A percentile compares a stretch with the other conserved stretches of the same genome.
These are phyloP conservation scores for Alexandromys oeconomus DNA, from an alignment of 2,797 vertebrate genomes.

Conservation along the genomic window DNA sequence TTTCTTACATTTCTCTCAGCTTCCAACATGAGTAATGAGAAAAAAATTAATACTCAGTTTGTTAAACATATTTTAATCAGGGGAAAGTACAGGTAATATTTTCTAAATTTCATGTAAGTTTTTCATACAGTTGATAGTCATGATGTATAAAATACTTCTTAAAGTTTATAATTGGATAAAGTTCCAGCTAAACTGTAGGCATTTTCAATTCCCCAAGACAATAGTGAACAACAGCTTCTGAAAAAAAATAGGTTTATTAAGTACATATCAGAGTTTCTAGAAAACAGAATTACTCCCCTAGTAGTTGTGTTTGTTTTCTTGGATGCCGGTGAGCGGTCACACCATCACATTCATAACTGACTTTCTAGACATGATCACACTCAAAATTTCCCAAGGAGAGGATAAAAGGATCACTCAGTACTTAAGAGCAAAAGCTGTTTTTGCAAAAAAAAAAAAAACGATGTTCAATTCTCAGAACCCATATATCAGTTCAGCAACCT, in stretches of 20 bases:
- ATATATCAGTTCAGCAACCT: background rate
- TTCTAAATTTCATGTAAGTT: background rate
- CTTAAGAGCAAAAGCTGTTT: background rate
- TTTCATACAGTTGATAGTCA: background rate
- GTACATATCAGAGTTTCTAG: background rate
- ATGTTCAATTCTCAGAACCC: too few relatives aligned
- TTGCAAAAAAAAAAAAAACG: background rate
- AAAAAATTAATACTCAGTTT: background rate
- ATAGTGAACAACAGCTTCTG: background rate
- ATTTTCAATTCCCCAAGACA: background rate
- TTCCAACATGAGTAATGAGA: background rate
- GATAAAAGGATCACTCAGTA: background rate
- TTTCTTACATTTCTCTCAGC: background rate
- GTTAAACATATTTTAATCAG: background rate
- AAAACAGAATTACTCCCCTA: background rate
- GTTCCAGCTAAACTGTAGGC: background rate
- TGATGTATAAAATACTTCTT: background rate
- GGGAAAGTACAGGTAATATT: background rate
- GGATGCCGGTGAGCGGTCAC: background rate
- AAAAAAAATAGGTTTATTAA: rapidly evolving
- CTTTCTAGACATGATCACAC: background rate
- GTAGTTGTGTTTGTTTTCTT: background rate
- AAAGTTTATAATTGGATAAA: background rate
- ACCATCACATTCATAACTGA: background rate
- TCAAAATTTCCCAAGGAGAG: background rate